Base-by-base conservation (phyloP, 2,888 invertebrate species). In the Abrostola tripartita region DNA sequence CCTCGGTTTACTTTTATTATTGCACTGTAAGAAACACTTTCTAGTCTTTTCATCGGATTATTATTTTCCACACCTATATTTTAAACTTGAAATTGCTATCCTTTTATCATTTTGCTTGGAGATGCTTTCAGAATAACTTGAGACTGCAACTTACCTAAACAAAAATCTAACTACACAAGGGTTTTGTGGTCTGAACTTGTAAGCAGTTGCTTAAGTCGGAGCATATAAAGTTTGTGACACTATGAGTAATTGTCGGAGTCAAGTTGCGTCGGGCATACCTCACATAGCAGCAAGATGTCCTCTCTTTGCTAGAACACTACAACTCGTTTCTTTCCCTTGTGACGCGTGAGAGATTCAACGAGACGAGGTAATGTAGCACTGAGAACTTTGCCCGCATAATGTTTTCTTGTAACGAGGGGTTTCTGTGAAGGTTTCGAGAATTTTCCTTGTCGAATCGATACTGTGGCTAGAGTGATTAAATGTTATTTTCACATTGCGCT, bases 271-370 rank as follows among this genome's bases (percentile, higher is more conserved):
- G 41, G 58, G 69, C 59, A 65, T 61, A 65, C 68, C 59, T 54
- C 53, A 69, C 51, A 42, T 65, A 42, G 42, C 51, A 62, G 58
- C 61, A 65, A 73, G 59, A 71, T 66, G 66, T 75, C 59, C 56
- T 51, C 65, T 66, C 63, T 41, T 40, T 36, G 37, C 40, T 44
- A 72, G 72, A 41, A 61, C 72, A 59, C 69, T 72, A 62, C 56
- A 72, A 65, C 61, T 69, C 38, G 53, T 73, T 65, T 61, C 59
- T 51, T 50, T 62, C 71, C 52, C 62, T 65, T 58, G 65, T 68
- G 71, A 37, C 65, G 50, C 42, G 47, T 61, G 65, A 41, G 60
- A 61, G 64, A 61, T 66, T 69, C 68, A 68, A 63, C 50, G 35
- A 65, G 56, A 61, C 68, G 63, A 52, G 49, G 57, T 62, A 72